Evolutionary conservation across 1,140 invertebrate genomes (phyloP), one percentile per base, ranked within the genome.

Genomic region (Trialeurodes vaporariorum): DNA sequence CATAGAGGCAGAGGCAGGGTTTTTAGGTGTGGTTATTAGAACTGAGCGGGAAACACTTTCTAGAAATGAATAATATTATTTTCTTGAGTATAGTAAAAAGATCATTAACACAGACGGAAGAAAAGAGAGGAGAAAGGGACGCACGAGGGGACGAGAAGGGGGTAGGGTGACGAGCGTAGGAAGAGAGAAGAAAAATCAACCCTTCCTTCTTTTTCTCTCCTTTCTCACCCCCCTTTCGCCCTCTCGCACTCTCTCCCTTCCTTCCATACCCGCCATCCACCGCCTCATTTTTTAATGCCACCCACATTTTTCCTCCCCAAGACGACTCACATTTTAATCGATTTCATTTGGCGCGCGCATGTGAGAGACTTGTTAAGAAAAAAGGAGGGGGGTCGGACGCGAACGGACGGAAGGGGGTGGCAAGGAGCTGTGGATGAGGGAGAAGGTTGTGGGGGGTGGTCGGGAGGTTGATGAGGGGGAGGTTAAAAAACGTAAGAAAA

Each of bases 61-160:
- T 49, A 49, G 34, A 49, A 49, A 49, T 49, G 34, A 49, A 49
- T 49, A 49, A 49, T 49, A 49, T 49, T 49, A 49, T 49, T 49
- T 49, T 17, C 34, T 49, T 49, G 34, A 49, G 34, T 49, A 49
- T 49, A 49, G 34, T 49, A 49, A 49, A 49, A 49, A 49, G 34
- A 49, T 49, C 34, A 49, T 49, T 49, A 49, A 49, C 34, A 49
- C 34, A 49, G 34, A 17, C 34, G 34, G 34, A 49, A 49, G 34
- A 49, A 49, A 5, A 17, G 34, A 49, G 34, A 49, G 34, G 17
- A 17, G 17, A 17, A 17, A 17, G 17, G 34, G 5, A 17, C 5
- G 34, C 34, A 17, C 5, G 34, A 49, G 34, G 34, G 34, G 34
- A 5, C 34, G 34, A 5, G 34, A 49, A 17, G 34, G 34, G 34